Evolutionary conservation across 2,888 invertebrate species (phyloP), one percentile per base, ranked within the genome.

Genomic region (Itoplectis maculator): DNA sequence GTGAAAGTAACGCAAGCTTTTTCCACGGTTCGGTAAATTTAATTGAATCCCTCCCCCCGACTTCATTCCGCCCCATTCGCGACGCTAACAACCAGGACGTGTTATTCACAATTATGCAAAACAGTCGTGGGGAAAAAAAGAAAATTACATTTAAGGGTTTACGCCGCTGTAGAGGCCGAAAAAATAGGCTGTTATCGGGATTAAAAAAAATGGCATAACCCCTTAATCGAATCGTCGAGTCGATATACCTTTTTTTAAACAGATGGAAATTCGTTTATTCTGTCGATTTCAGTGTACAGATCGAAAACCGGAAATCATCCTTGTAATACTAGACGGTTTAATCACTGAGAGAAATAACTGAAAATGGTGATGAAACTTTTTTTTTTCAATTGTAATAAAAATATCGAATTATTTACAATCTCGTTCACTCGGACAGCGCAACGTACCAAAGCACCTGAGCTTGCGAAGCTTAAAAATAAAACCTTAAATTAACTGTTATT

Each of bases 1-100:
- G 70, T 74, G 70, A 70, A 66, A 35, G 35, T 77, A 77, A 81
- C 65, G 78, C 78, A 37, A 78, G 63, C 51, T 79, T 81, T 79
- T 78, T 72, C 75, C 61, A 75, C 72, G 83, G 72, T 78, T 79
- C 75, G 68, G 61, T 70, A 75, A 78, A 75, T 78, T 81, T 81
- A 77, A 83, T 83, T 83, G 79, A 83, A 83, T 77, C 79, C 76
- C n/a, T n/a, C n/a, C n/a, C n/a, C n/a, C n/a, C 66, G 61, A 79
- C 61, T 70, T n/a, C 23, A 45, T 59, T 66, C 56, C 37, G 18
- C 9, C 61, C 61, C 37, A 40, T 18, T 59, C 59, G 15, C 35
- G 37, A n/a, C 18, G 40, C 37, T 61, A 61, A 61, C 61, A 18
- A 61, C 61, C 40, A n/a, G n/a, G 37, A 61, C 40, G 37, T 61